Conservation (phyloP, 2,113 vertebrate genomes). For the Tricholaema leucomelas region DNA sequence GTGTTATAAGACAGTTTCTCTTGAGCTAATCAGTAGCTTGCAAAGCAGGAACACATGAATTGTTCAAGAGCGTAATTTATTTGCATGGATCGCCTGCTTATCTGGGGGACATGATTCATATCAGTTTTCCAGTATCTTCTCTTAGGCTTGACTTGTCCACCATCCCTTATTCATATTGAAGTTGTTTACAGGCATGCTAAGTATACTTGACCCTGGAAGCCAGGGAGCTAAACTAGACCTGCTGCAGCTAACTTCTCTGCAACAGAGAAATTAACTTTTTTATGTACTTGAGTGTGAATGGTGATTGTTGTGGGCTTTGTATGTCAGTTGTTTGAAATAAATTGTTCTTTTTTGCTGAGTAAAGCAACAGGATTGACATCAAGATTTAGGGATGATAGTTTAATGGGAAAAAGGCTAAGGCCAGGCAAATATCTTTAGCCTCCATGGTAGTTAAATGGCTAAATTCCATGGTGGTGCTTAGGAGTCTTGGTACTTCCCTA, state of each 20-base stretch:
- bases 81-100: not conserved
- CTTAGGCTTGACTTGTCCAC: not conserved
- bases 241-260: not conserved
- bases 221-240: not conserved
- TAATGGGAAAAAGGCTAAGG: not conserved
- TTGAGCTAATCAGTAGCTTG: not conserved
- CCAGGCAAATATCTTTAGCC: not conserved
- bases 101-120: not conserved
- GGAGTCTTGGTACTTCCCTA: not conserved
- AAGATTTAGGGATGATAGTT: not conserved
- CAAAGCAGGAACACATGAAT: not conserved
- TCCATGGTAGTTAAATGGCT: not conserved
- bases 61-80: not conserved
- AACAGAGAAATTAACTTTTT: not conserved
- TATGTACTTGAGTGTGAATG: not conserved
- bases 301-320: not conserved
- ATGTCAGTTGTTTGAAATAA: rapidly evolving
- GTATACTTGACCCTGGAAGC: not conserved
- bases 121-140: not conserved
- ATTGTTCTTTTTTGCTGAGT: not conserved
- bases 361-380: not conserved
- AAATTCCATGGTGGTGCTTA: not conserved
- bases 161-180: not conserved
- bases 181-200: not conserved
- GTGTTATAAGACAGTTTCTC: not conserved